Base-by-base conservation (phyloP, 1,140 invertebrate genomes). In the Aphidius gifuensis region DNA sequence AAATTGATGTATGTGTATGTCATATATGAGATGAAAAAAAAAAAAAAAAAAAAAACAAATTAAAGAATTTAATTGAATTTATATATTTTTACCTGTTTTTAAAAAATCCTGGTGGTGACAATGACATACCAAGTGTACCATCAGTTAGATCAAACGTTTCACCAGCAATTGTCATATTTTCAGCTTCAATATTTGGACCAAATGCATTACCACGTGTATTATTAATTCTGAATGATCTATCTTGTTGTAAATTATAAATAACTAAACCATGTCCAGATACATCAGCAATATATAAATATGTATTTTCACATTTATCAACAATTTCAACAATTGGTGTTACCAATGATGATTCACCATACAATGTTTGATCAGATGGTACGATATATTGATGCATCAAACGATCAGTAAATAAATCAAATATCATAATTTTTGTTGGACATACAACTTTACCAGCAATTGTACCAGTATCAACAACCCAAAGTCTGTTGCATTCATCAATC, bases 381-480 rank as follows among this genome's bases (percentile, higher is more conserved):
- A 69, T 42, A 64, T 85, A 84, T 46, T 83, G 76, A 68, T 80
- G 83, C 48, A 86, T 68, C 23, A 85, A 66, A 44, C 65, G 65
- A 71, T 86, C 84, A 7, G 74, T 84, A 4, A 67, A 67, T 3
- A 86, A 74, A 73, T 86, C 80, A 62, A 86, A 86, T 43, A 84
- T 83, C 23, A 86, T 67, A 7, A 87, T 77, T 67, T 86, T 84
- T 5, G 81, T 71, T 0, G 81, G 81, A 64, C 85, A 86, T 16
- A 79, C 64, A 11, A 80, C 64, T 2, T 71, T 68, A 1, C 73
- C 70, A 3, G 74, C 72, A 6, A 79, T 78, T 56, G 81, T 80
- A 8, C 85, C 85, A 0, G 79, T 67, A 64, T 86, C 85, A 71
- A 85, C 80, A 11, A 85, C 78, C 85, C 85, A 86, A 42, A 86